A percentile compares a stretch with the other conserved stretches of the same genome.
Evolutionary conservation across 2,888 invertebrate species (phyloP).

Genomic region (Neoascia interrupta): DNA sequence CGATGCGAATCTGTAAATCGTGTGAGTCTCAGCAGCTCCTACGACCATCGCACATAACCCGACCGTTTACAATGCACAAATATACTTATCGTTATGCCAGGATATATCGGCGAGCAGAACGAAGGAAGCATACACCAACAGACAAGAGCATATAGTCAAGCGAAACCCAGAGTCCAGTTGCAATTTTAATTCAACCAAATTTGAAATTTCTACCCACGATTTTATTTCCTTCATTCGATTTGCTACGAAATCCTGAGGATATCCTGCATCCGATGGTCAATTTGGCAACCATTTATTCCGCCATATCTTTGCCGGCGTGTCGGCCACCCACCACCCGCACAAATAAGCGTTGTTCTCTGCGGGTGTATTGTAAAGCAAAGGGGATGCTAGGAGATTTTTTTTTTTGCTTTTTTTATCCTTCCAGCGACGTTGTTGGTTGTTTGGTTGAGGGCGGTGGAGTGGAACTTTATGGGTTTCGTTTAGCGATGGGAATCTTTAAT

Average conservation of each 20-base stretch:
- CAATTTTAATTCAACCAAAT: slow-evolving; percentile 68
- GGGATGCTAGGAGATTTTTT: too few species aligned
- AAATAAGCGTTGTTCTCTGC: background rate
- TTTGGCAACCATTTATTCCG: slow-evolving; percentile 69
- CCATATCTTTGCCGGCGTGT: slow-evolving; percentile 45
- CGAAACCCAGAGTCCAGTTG: slow-evolving; percentile 53
- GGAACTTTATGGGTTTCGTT: slow-evolving; percentile 46
- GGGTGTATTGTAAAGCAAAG: too few species aligned
- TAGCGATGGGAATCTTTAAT: slow-evolving; percentile 63
- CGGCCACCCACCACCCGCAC: background rate
- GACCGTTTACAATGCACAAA: slow-evolving; percentile 60
- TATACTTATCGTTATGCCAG: too few species aligned
- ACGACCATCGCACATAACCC: slow-evolving; percentile 9
- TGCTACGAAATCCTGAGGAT: slow-evolving; percentile 66
- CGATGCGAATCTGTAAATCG: slow-evolving; percentile 56
- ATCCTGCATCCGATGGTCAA: slow-evolving; percentile 70
- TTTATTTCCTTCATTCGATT: slow-evolving; percentile 66
- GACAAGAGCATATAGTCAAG: background rate
- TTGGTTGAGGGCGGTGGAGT: background rate
- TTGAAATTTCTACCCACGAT: slow-evolving; percentile 67
- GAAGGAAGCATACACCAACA: too few species aligned
- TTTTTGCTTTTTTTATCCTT: too few species aligned
- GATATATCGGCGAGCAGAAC: too few species aligned
- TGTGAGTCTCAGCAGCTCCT: slow-evolving; percentile 41
- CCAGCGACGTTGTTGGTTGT: background rate